phyloP scores from a whole-genome alignment of 2,888 invertebrate genomes.

The Acanthosoma haemorrhoidale region DNA sequence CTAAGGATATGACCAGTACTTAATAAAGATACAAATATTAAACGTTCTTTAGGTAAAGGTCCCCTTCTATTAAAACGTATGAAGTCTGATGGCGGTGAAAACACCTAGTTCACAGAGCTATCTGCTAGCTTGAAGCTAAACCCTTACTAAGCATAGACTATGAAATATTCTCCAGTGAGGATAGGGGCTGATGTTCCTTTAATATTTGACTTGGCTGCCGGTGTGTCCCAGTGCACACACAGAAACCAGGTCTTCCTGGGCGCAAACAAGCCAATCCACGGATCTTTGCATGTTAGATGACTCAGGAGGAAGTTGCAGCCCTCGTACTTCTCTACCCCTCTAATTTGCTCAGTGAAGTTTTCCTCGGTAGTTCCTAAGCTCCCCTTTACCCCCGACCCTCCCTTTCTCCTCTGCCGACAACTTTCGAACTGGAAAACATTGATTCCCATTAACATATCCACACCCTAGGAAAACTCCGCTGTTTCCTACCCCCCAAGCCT shows the following conservation, averaged over 20 bases:
- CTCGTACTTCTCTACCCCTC: neutral
- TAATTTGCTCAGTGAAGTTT: neutral
- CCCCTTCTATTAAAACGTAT: too few species aligned
- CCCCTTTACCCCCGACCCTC: neutral
- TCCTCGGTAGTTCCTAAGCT: neutral
- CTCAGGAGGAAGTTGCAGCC: neutral
- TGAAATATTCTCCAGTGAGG: neutral
- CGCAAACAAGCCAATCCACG: slow-evolving; percentile 14
- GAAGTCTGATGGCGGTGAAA: too few species aligned
- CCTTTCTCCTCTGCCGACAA: neutral
- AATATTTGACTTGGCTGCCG: neutral
- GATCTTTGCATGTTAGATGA: slow-evolving; percentile 28
- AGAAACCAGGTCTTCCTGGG: neutral
- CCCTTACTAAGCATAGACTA: neutral
- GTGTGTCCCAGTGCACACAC: neutral
- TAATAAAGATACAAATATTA: too few species aligned
- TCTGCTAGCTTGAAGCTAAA: too few species aligned
- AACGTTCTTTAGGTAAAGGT: too few species aligned
- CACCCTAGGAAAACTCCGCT: slow-evolving; percentile 1
- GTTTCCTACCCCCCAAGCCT: neutral
- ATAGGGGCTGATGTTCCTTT: neutral
- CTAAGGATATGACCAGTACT: too few species aligned
- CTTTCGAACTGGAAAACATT: slow-evolving; percentile 19
- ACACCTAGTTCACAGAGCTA: too few species aligned
- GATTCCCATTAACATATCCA: slow-evolving; percentile 22